These are phyloP conservation scores for Thyatira batis DNA, from an alignment of 2,888 invertebrate genomes.

Conservation along the genomic window DNA sequence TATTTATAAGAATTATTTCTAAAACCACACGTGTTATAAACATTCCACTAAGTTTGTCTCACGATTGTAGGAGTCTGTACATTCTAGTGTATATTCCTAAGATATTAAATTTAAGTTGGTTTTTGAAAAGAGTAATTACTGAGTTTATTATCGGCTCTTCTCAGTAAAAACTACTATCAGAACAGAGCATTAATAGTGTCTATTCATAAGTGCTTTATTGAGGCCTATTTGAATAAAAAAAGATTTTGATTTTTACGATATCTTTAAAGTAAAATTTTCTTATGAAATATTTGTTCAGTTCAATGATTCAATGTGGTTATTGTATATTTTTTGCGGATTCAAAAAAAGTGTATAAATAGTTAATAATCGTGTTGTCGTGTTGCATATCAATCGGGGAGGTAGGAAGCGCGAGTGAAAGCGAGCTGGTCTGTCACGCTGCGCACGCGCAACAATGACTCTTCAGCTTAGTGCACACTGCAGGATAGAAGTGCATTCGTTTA, in stretches of 20 bases:
- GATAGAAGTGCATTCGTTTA: conserved; percentile 12
- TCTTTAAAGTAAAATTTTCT: not conserved
- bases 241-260: no score
- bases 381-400: conserved; percentile 24
- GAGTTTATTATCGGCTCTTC: no score
- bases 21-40: conserved; percentile 3
- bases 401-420: conserved; percentile 51
- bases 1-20: conserved; percentile 2
- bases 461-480: conserved; percentile 30
- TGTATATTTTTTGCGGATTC: conserved; percentile 4
- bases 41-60: not conserved
- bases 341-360: conserved; percentile 31
- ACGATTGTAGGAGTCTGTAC: no score
- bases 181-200: no score
- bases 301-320: not conserved
- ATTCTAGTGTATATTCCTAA: no score
- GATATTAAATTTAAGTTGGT: no score
- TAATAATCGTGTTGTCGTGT: conserved; percentile 43
- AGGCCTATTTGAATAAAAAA: no score
- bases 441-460: conserved; percentile 32
- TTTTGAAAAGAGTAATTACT: no score
- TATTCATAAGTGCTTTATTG: no score
- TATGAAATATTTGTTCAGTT: not conserved
- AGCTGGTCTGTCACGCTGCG: conserved; percentile 40
- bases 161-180: no score